Conservation (phyloP, 2,113 vertebrate genomes). For the Vulpes lagopus region DNA sequence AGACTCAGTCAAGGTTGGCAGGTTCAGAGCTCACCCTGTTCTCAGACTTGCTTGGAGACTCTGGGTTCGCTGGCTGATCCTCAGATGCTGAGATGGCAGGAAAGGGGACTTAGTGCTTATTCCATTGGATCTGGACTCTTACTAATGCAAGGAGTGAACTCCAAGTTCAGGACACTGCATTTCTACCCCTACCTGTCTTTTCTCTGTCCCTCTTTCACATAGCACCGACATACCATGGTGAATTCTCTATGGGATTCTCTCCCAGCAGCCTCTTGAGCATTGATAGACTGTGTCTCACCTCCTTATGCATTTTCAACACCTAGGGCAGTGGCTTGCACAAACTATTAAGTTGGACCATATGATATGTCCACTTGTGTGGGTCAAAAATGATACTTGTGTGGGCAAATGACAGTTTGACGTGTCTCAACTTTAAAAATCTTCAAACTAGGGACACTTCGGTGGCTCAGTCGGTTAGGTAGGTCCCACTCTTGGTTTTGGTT, state of each 20-base stretch:
- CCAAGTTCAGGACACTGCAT: rapidly evolving
- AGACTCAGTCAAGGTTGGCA: conserved; percentile 78
- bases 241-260: not conserved
- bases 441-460: not conserved
- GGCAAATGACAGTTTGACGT: not conserved
- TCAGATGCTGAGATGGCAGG: not conserved
- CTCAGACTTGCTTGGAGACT: not conserved
- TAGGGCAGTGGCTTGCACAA: not conserved
- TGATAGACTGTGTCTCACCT: not conserved
- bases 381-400: not conserved
- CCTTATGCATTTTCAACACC: not conserved
- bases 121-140: not conserved
- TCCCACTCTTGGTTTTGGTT: not conserved
- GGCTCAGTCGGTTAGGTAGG: not conserved
- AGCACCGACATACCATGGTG: not conserved
- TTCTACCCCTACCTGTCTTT: rapidly evolving
- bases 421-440: not conserved
- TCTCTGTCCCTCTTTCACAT: not conserved
- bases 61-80: not conserved
- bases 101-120: rapidly evolving
- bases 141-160: rapidly evolving
- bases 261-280: not conserved
- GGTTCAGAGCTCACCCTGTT: conserved; percentile 64
- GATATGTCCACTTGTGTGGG: not conserved
- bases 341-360: rapidly evolving